Conservation (phyloP, 2,888 invertebrate species). For the Cynaeus angustus region DNA sequence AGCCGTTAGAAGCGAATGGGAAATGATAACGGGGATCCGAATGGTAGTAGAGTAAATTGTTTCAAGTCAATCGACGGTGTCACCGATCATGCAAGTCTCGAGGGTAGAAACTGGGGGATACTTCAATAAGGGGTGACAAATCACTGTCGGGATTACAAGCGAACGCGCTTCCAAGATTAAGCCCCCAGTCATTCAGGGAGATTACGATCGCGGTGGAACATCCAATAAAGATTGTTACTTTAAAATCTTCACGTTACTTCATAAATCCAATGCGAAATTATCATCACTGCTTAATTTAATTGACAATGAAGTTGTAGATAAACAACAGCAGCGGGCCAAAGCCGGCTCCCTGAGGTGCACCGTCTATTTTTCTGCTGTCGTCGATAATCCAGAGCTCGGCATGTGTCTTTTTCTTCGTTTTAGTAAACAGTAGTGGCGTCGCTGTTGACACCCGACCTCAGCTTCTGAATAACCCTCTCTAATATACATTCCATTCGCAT, state of each 20-base stretch:
- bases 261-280: constrained; percentile 5
- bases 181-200: constrained; percentile 61
- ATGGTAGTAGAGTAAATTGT: constrained; percentile 33
- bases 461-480: constrained; percentile 51
- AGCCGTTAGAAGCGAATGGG: constrained; percentile 22
- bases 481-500: constrained; percentile 61
- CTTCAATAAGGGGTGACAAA: constrained; percentile 65
- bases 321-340: neutral
- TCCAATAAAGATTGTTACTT: constrained; percentile 52
- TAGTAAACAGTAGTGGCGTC: too few relatives aligned
- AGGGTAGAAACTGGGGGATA: constrained; percentile 58
- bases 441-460: neutral
- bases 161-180: constrained; percentile 63
- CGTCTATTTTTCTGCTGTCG: neutral
- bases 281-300: too few relatives aligned
- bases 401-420: too few relatives aligned
- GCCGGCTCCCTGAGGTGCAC: neutral
- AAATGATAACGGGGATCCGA: constrained; percentile 21
- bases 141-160: constrained; percentile 62
- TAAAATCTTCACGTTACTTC: constrained; percentile 25
- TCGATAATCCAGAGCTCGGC: too few relatives aligned
- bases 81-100: constrained; percentile 57
- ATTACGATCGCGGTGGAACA: constrained; percentile 60
- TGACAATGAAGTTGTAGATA: too few relatives aligned
- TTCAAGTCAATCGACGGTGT: constrained; percentile 51